phyloP scores from a whole-genome alignment of 2,888 invertebrate genomes.

The Thera obeliscata region DNA sequence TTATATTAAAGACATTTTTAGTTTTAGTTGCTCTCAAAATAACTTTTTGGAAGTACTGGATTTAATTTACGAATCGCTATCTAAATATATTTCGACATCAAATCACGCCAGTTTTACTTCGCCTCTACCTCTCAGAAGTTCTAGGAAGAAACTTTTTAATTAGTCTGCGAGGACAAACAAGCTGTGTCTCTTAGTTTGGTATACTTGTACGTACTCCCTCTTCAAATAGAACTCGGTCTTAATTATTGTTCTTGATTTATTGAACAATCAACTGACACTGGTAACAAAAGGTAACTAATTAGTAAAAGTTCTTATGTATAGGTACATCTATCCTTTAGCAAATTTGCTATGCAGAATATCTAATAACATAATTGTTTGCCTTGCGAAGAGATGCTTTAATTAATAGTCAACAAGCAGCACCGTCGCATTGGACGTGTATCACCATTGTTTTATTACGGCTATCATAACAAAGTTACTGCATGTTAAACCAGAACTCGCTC shows the following conservation, averaged over 20 bases:
- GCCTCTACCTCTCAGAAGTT: conserved; percentile 70
- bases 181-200: conserved; percentile 73
- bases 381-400: conserved; percentile 76
- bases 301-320: conserved; percentile 34
- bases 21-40: not conserved
- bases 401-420: conserved; percentile 76
- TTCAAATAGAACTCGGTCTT: conserved; percentile 50
- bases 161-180: conserved; percentile 83
- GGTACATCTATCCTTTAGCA: conserved; percentile 39
- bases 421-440: conserved; percentile 62
- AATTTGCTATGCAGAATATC: conserved; percentile 62
- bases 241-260: conserved; percentile 61
- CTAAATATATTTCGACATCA: conserved; percentile 68
- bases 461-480: conserved; percentile 43
- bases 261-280: conserved; percentile 43
- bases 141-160: conserved; percentile 82
- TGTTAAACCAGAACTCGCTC: conserved; percentile 36
- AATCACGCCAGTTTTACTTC: conserved; percentile 68
- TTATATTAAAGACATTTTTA: no score
- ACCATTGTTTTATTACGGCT: conserved; percentile 61
- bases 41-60: conserved; percentile 8
- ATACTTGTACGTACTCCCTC: conserved; percentile 58
- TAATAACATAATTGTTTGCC: conserved; percentile 78
- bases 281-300: conserved; percentile 50
- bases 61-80: conserved; percentile 43